Conservation (phyloP, 2,113 vertebrate species). For the Ophthalmolycus amberensis region DNA sequence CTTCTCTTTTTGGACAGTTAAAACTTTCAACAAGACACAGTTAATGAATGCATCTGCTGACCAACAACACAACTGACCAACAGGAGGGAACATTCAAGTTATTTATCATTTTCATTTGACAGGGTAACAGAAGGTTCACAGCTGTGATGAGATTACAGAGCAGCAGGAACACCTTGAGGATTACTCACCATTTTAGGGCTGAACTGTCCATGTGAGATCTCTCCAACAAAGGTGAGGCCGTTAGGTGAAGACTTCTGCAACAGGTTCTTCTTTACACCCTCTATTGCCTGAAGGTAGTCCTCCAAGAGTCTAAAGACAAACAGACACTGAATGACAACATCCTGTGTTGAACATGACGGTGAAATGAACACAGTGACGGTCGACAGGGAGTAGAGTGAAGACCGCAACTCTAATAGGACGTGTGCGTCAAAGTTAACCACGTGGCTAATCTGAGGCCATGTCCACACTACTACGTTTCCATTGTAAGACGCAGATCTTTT, state of each 20-base stretch:
- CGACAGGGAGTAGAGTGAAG: background rate
- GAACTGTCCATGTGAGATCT: conserved; percentile 92
- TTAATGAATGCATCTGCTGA: background rate
- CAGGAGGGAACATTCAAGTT: background rate
- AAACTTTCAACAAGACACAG: background rate
- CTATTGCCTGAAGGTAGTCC: conserved; percentile 90
- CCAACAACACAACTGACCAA: background rate
- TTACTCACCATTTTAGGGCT: conserved; percentile 94
- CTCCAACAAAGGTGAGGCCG: conserved; percentile 90
- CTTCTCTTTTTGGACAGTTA: background rate
- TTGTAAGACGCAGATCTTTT: too few species aligned
- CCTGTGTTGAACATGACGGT: background rate
- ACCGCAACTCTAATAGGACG: background rate
- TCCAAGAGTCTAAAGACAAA: conserved; percentile 82
- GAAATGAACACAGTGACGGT: background rate
- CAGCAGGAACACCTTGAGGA: background rate
- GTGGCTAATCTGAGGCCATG: too few species aligned
- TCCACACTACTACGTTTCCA: too few species aligned
- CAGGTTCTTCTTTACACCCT: conserved; percentile 91
- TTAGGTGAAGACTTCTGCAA: conserved; percentile 87
- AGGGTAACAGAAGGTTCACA: background rate
- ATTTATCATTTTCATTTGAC: background rate
- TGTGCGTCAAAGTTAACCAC: too few species aligned
- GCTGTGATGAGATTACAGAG: background rate
- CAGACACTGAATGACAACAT: background rate